phyloP scores from a whole-genome alignment of 23 tunicate species.

The Botrylloides violaceus region DNA sequence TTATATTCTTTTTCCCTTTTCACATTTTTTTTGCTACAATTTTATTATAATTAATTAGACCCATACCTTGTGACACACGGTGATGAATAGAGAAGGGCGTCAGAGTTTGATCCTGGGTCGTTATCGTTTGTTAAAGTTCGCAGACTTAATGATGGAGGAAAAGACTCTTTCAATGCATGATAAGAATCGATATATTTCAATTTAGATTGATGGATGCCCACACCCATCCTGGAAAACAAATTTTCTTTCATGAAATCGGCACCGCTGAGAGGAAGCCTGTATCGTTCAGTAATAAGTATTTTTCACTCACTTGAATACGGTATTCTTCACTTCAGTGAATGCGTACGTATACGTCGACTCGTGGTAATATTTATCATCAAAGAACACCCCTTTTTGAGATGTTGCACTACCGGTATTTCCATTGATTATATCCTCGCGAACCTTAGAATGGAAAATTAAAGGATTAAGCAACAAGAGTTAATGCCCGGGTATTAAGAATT shows the following conservation, averaged over 20 bases:
- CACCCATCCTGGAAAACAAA: constrained; percentile 3
- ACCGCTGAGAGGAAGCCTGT: no score
- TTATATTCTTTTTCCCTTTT: no score
- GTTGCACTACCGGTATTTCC: background rate
- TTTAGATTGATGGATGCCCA: constrained; percentile 6
- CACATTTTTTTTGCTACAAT: no score
- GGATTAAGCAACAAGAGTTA: background rate
- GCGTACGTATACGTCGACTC: constrained; percentile 18
- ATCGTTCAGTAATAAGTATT: no score
- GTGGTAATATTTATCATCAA: constrained; percentile 25
- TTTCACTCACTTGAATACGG: constrained; percentile 48
- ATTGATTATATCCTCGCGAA: constrained; percentile 39
- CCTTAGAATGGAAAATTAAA: background rate
- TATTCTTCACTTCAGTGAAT: constrained; percentile 21
- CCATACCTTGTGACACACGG: constrained; percentile 12
- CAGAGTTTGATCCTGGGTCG: background rate
- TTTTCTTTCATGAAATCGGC: no score
- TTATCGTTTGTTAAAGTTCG: background rate
- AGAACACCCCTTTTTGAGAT: background rate
- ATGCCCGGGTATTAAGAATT: no score
- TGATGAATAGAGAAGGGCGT: background rate
- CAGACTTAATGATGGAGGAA: background rate
- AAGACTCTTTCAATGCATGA: background rate
- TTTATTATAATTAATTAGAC: no score
- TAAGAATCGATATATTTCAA: background rate